Conservation (phyloP, 2,888 invertebrate genomes). For the Eurytoma adleriae region DNA sequence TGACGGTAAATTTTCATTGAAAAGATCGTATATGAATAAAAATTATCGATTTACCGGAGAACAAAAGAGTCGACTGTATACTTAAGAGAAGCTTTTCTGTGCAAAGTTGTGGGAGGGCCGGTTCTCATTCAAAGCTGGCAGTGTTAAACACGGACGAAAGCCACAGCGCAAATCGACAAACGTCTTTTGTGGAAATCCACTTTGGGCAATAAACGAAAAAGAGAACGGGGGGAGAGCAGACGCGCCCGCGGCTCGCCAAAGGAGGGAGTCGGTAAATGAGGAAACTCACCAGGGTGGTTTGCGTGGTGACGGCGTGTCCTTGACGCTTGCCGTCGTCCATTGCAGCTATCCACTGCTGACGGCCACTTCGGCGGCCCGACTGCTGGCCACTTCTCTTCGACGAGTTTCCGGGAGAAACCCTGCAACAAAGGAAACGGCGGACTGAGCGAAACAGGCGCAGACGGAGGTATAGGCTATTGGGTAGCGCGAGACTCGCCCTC, state of each 20-base stretch:
- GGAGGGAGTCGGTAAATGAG: slow-evolving; percentile 4
- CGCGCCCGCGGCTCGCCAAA: neutral
- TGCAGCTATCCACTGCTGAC: slow-evolving; percentile 74
- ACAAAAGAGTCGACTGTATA: no score
- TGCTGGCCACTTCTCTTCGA: slow-evolving; percentile 79
- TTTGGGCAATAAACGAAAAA: no score
- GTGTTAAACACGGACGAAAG: no score
- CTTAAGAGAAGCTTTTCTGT: no score
- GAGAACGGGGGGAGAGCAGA: no score
- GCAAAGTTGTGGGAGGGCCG: no score
- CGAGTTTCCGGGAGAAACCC: slow-evolving; percentile 85
- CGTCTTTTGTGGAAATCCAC: no score
- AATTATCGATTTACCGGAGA: no score
- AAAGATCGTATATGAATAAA: no score
- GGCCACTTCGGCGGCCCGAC: slow-evolving; percentile 67
- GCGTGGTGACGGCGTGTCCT: slow-evolving; percentile 80
- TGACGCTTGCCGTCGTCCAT: slow-evolving; percentile 70
- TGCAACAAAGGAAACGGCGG: slow-evolving; percentile 68
- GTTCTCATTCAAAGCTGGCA: no score
- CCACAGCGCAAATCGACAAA: no score
- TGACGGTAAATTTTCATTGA: no score
- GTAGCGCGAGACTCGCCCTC: neutral
- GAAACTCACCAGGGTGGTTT: slow-evolving; percentile 87
- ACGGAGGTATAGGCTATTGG: neutral
- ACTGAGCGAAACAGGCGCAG: neutral